Evolutionary conservation across 2,888 invertebrate genomes (phyloP).

Genomic region (Drosophila atripex): DNA sequence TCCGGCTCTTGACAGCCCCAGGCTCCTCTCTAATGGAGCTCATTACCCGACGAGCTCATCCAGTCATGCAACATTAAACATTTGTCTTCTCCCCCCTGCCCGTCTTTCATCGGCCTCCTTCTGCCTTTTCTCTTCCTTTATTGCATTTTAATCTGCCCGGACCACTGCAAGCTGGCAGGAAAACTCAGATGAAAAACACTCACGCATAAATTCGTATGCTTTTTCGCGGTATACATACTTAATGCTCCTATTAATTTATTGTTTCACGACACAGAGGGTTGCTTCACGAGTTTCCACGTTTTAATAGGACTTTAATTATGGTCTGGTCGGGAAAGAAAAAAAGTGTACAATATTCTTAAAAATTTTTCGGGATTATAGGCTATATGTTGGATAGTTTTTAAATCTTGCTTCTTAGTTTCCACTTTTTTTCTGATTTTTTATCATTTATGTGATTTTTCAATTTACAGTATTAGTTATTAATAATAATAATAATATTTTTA

Average conservation of each 20-base stretch:
- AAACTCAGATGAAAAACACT: conserved; percentile 44
- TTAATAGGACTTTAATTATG: background rate
- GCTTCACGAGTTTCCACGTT: background rate
- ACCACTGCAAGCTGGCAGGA: conserved; percentile 30
- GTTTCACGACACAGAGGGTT: conserved; percentile 27
- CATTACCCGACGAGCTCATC: conserved; percentile 37
- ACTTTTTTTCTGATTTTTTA: too few species aligned
- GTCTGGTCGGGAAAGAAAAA: too few species aligned
- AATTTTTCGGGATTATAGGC: too few species aligned
- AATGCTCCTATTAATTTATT: conserved; percentile 67
- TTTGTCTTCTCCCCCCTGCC: conserved; percentile 33
- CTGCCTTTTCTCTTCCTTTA: conserved; percentile 18
- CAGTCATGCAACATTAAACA: conserved; percentile 53
- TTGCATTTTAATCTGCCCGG: conserved; percentile 42
- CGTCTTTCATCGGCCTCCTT: conserved; percentile 17
- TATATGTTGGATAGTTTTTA: too few species aligned
- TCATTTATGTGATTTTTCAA: too few species aligned
- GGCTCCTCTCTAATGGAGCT: conserved; percentile 9
- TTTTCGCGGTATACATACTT: conserved; percentile 61
- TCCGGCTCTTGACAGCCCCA: conserved; percentile 6
- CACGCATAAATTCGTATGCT: conserved; percentile 54
- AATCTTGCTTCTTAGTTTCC: too few species aligned
- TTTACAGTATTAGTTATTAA: too few species aligned
- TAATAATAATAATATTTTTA: too few species aligned
- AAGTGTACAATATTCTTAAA: too few species aligned